A percentile compares a stretch with the other conserved stretches of the same genome.
These are phyloP conservation scores for Diplolepis rosae DNA, from an alignment of 2,888 invertebrate genomes.

Conservation along the genomic window DNA sequence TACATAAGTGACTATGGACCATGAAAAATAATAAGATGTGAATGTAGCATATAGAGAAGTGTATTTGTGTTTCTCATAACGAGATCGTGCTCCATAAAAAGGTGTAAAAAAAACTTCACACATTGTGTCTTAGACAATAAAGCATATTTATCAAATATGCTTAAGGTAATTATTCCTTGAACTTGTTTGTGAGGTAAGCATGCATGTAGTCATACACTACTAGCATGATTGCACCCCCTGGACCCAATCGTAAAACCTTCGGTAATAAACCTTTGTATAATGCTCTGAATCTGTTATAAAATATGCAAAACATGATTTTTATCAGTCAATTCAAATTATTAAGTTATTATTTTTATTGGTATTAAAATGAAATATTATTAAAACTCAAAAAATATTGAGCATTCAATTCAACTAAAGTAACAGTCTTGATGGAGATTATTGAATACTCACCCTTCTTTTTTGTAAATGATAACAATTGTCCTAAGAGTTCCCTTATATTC, in stretches of 20 bases:
- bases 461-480: slow-evolving; percentile 84
- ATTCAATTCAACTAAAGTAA: no score
- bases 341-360: no score
- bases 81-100: neutral
- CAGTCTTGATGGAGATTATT: no score
- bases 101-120: neutral
- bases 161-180: slow-evolving; percentile 6
- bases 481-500: slow-evolving; percentile 87
- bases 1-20: neutral
- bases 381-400: no score
- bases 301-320: neutral
- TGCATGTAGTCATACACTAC: slow-evolving; percentile 93
- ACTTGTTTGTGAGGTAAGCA: slow-evolving; percentile 78
- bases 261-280: slow-evolving; percentile 94
- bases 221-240: slow-evolving; percentile 96
- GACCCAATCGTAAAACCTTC: slow-evolving; percentile 92
- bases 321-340: neutral
- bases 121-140: neutral
- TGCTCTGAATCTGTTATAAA: slow-evolving; percentile 82
- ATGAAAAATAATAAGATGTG: neutral
- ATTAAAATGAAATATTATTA: no score
- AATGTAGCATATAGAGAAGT: slow-evolving; percentile 22
- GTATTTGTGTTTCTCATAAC: slow-evolving; percentile 25
- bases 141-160: neutral
- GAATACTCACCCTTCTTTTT: slow-evolving; percentile 88